Conservation (phyloP, 1,140 invertebrate species). For the Melipona quadrifasciata region DNA sequence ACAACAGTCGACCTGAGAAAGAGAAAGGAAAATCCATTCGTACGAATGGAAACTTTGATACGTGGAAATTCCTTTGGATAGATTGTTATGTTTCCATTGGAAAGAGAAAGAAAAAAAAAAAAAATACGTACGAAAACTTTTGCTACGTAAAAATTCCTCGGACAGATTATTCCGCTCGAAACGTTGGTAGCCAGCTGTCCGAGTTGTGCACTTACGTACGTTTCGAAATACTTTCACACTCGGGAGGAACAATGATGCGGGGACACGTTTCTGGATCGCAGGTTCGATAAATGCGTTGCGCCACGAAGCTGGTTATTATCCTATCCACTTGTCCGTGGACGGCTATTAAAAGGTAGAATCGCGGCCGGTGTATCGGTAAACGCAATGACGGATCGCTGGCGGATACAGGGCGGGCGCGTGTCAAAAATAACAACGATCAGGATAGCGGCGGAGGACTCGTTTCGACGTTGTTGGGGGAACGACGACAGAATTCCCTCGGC, state of each 20-base stretch:
- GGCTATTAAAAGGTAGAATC: constrained; percentile 45
- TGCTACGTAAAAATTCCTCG: neutral
- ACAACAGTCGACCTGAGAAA: neutral
- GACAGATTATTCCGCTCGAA: neutral
- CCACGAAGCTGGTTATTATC: constrained; percentile 37
- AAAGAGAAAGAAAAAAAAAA: no score
- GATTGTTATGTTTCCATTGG: no score
- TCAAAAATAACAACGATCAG: constrained; percentile 49
- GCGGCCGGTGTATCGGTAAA: neutral
- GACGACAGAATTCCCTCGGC: constrained; percentile 49
- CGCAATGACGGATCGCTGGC: neutral
- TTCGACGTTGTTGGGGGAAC: constrained; percentile 26
- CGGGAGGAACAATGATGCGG: neutral
- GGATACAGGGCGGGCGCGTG: constrained; percentile 9
- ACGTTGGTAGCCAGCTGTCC: neutral
- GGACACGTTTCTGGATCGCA: constrained; percentile 22
- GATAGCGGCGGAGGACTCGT: constrained; percentile 33
- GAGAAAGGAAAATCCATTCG: neutral
- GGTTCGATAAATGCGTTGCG: constrained; percentile 18
- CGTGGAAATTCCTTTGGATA: no score
- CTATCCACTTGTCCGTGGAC: constrained; percentile 23
- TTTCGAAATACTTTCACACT: constrained; percentile 28
- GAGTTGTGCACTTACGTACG: neutral
- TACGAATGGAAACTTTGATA: neutral
- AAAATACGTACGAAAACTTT: no score